These are phyloP conservation scores for Amphimedon queenslandica DNA, from an alignment of 37 sponge, comb jelly and placozoan species.

Conservation along the genomic window DNA sequence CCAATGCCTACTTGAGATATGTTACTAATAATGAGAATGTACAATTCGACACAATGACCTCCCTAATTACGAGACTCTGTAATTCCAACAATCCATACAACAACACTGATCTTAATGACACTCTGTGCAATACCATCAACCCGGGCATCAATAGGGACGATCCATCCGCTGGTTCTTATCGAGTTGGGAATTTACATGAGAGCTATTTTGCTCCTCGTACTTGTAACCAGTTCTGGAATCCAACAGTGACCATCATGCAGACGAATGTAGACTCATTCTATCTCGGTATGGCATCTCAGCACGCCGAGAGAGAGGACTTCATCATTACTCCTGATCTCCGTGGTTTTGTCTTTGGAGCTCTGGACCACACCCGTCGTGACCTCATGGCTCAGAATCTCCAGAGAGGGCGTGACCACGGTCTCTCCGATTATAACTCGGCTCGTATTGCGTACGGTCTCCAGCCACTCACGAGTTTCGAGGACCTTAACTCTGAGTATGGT, in stretches of 20 bases:
- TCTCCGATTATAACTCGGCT: conserved; percentile 89
- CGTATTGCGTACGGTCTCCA: conserved; percentile 70
- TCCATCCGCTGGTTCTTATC: neutral
- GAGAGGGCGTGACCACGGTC: conserved; percentile 93
- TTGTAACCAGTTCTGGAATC: conserved; percentile 92
- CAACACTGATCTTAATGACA: neutral
- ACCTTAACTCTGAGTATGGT: conserved; percentile 78
- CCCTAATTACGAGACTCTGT: neutral
- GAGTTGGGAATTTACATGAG: neutral
- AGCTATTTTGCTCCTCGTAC: conserved; percentile 74
- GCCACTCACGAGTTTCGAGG: conserved; percentile 40
- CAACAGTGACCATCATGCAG: conserved; percentile 57
- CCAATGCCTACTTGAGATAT: neutral
- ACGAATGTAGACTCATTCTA: conserved; percentile 75
- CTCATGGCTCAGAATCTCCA: conserved; percentile 93
- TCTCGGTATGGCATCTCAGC: conserved; percentile 79
- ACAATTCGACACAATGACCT: neutral
- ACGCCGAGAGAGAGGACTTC: conserved; percentile 84
- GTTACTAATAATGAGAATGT: neutral
- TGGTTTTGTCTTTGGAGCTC: conserved; percentile 87
- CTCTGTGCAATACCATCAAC: neutral
- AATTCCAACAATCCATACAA: neutral
- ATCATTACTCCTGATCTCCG: conserved; percentile 87
- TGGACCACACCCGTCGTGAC: conserved; percentile 89
- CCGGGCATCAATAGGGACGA: neutral